phyloP scores from a whole-genome alignment of 2,888 invertebrate species.

The Diabrotica balteata region DNA sequence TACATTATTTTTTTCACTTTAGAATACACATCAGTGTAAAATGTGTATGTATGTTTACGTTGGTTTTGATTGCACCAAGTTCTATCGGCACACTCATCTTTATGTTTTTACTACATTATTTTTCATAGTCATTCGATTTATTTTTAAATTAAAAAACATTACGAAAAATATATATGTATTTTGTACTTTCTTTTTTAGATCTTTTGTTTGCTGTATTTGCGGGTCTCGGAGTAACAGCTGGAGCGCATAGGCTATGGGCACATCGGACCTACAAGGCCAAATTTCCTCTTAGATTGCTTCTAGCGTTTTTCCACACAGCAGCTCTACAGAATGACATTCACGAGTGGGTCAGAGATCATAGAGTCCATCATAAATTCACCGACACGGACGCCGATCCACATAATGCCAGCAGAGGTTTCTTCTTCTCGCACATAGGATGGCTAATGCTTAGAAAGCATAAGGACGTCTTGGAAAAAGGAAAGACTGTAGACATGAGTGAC shows the following conservation, averaged over 20 bases:
- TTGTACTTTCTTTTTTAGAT: slow-evolving; percentile 27
- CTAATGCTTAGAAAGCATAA: slow-evolving; percentile 86
- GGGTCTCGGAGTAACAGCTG: slow-evolving; percentile 75
- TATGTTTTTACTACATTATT: no score
- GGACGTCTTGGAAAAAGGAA: slow-evolving; percentile 85
- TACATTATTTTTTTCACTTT: slow-evolving; percentile 3
- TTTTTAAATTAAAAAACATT: no score
- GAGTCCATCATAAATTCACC: slow-evolving; percentile 89
- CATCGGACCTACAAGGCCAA: slow-evolving; percentile 85
- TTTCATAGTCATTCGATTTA: no score
- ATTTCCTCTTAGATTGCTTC: slow-evolving; percentile 79
- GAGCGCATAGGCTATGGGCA: slow-evolving; percentile 93
- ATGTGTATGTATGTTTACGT: no score
- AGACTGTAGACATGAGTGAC: slow-evolving; percentile 86
- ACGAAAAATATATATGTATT: no score
- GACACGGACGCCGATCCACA: slow-evolving; percentile 92
- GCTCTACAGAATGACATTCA: slow-evolving; percentile 90
- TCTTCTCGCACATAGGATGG: slow-evolving; percentile 97
- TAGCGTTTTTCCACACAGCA: slow-evolving; percentile 82
- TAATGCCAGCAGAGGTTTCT: slow-evolving; percentile 84
- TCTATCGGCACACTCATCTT: no score
- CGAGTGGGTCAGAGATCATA: slow-evolving; percentile 85
- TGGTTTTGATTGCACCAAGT: no score
- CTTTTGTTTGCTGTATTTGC: slow-evolving; percentile 37
- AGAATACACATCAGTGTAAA: no score